Evolutionary conservation across 1,140 invertebrate species (phyloP), one percentile per base, ranked within the genome.

Genomic region (Reticulitermes speratus): DNA sequence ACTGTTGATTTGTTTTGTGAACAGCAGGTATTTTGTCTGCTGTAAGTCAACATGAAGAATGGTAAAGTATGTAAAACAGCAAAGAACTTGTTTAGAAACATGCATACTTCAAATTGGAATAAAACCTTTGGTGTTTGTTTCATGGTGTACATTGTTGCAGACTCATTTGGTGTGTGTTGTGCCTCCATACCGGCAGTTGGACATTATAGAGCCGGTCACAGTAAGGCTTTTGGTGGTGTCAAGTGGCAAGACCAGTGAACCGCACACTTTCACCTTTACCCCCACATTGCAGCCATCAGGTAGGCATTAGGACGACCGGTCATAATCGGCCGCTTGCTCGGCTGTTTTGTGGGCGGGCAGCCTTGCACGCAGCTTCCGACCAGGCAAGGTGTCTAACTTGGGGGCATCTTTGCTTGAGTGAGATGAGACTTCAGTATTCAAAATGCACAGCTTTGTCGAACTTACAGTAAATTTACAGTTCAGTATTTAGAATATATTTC

Each of bases 91-190:
- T 16, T 48, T 48, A 16, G 45, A 48, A 48, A 21, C 19, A 55
- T 75, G n/a, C n/a, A 6, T 75, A 9, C 25, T 75, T 75, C 65
- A 55, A 55, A 16, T 55, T 55, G 19, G 14, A 55, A 5, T 55
- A 55, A 16, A 55, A 55, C 14, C 19, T 55, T 12, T 1, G 14
- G 19, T 5, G 19, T 55, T 55, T 55, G 14, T 55, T 55, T 55
- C 52, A 19, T 19, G 5, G 19, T 55, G 52, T 55, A 55, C 19
- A 55, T 55, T 87, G 83, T 93, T 93, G 86, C 92, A 97, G 97
- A 98, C 96, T n/a, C 98, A 99, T 92, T 92, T 99, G 65, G 97
- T 99, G 11, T 98, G 97, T 91, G 95, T 94, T 83, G 94, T 99
- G 83, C 98, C 98, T 19, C 92, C 96, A 9, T 99, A 97, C 92